Base-by-base conservation (phyloP, 2,113 vertebrate species). In the Nibea albiflora region DNA sequence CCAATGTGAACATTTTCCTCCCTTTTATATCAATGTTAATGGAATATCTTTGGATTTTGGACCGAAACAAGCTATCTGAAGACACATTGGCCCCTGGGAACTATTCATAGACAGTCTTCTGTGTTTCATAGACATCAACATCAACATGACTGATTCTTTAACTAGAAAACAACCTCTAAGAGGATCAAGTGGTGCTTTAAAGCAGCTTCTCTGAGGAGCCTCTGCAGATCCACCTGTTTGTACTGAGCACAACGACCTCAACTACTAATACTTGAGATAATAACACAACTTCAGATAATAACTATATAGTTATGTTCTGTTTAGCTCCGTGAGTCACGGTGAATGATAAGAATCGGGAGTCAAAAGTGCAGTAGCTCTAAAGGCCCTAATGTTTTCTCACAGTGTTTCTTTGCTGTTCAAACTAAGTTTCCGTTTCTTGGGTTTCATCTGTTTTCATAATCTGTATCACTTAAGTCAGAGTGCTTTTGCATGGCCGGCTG, bases 381-480 rank as follows among this genome's bases (percentile, higher is more conserved):
- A 54, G 65, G 39, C 74, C 76, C 54, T n/a, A 47, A 79, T 76
- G 71, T 88, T 88, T 83, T 67, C 64, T 73, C 24, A 42, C 64
- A 63, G 61, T 58, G 70, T 79, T 84, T 83, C 80, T 83, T 65
- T 81, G 77, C 73, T 80, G 80, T 84, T 83, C 80, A 78, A 77
- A 78, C 52, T 35, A 57, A 80, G 83, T 85, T 88, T 80, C 77
- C 47, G 19, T 64, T 72, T 57, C 84, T 84, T 82, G 72, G 63
- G 26, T 81, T 87, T 87, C 77, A 85, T 90, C 89, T 83, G 87
- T 90, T 89, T 89, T 87, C 61, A 70, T 83, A 85, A 89, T 90
- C 89, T 87, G 39, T 24, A 70, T 89, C 76, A 90, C 82, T 89
- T 89, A 73, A 83, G 74, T 76, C 81, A 66, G 65, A 76, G 85